Evolutionary conservation across 2,113 vertebrate genomes (phyloP).

Genomic region (Saiga tatarica): DNA sequence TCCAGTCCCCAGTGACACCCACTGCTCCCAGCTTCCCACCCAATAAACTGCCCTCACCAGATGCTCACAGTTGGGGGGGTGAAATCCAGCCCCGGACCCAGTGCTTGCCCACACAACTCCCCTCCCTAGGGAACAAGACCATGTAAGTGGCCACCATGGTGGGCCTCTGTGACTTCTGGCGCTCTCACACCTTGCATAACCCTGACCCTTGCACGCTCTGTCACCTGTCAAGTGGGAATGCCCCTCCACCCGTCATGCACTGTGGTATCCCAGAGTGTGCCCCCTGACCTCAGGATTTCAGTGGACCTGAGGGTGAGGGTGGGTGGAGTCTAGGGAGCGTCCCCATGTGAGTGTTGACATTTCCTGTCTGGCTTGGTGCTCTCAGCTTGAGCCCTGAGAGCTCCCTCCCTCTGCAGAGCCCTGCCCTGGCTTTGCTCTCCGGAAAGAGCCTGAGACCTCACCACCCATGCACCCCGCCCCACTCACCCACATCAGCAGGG

Average conservation of each 20-base stretch:
- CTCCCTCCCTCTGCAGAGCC: neutral
- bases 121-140: neutral
- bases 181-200: neutral
- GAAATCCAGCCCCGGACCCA: neutral
- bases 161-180: neutral
- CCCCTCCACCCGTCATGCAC: neutral
- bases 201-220: neutral
- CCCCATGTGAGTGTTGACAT: neutral
- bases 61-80: neutral
- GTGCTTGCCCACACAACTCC: neutral
- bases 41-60: neutral
- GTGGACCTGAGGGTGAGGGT: neutral
- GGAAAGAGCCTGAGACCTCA: neutral
- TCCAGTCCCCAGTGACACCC: neutral
- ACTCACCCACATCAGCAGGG: rapidly evolving
- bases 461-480: too few species aligned
- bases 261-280: neutral
- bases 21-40: neutral
- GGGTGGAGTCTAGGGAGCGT: neutral
- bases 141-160: rapidly evolving
- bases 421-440: neutral
- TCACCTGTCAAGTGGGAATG: neutral
- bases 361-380: neutral
- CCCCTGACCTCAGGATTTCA: neutral
- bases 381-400: neutral